Conservation (phyloP, 2,113 vertebrate species). For the Sinosuthora webbiana region DNA sequence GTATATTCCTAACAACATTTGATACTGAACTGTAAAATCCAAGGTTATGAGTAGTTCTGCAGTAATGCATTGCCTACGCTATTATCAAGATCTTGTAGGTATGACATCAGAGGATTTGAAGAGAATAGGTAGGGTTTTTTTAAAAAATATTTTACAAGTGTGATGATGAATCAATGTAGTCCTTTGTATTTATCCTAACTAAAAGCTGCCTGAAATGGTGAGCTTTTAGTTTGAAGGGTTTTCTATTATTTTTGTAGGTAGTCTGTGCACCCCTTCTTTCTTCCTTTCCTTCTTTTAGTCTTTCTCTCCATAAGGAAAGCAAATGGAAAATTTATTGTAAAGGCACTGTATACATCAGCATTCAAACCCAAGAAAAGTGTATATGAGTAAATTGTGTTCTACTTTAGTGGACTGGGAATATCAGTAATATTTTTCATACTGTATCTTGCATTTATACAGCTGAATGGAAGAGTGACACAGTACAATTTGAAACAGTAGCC, state of each 20-base stretch:
- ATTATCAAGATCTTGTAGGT: not conserved
- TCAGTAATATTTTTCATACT: constrained; percentile 5
- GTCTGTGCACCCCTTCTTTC: not conserved
- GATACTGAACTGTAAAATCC: not conserved
- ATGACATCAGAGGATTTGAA: not conserved
- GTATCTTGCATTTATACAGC: not conserved
- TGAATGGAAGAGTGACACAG: not conserved
- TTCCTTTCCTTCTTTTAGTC: not conserved
- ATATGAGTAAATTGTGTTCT: constrained; percentile 11
- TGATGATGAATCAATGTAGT: not conserved
- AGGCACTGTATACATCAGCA: not conserved
- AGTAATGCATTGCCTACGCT: not conserved
- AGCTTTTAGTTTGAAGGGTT: not conserved
- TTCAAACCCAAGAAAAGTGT: not conserved
- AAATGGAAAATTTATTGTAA: not conserved
- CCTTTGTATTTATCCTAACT: not conserved
- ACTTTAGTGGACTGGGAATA: not conserved
- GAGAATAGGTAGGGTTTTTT: not conserved
- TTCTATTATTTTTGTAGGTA: not conserved
- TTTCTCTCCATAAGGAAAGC: not conserved
- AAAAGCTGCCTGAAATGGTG: not conserved
- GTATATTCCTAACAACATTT: not conserved
- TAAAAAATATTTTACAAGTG: not conserved
- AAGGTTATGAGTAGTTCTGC: not conserved
- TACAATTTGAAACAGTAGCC: not conserved